A percentile compares a stretch with the other conserved stretches of the same genome.
Evolutionary conservation across 1,140 invertebrate genomes (phyloP).

Genomic region (Archegozetes longisetosus): DNA sequence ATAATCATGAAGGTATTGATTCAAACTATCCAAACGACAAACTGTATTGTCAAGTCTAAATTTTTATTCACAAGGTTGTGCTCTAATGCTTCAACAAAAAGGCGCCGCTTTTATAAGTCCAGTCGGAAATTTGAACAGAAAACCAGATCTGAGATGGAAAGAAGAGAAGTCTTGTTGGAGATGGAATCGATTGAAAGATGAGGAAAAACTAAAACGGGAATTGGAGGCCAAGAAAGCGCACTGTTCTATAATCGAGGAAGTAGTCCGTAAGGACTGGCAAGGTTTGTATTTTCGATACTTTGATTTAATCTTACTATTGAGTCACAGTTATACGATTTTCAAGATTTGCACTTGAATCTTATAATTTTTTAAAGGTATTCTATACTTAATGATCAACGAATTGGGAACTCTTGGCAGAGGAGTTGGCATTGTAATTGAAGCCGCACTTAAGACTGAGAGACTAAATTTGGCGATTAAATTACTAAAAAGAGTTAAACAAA

Average conservation of each 20-base stretch:
- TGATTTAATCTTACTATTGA: too few relatives aligned
- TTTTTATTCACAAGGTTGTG: slow-evolving; percentile 27
- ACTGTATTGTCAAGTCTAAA: slow-evolving; percentile 8
- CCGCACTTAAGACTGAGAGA: slow-evolving; percentile 30
- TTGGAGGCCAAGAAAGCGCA: background rate
- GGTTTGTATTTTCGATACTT: slow-evolving; percentile 15
- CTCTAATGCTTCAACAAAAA: slow-evolving; percentile 32
- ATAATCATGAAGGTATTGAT: slow-evolving; percentile 30
- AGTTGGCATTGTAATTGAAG: slow-evolving; percentile 23
- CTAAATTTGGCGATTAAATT: slow-evolving; percentile 31
- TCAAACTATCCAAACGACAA: background rate
- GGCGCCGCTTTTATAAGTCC: slow-evolving; percentile 22
- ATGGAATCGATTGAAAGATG: background rate
- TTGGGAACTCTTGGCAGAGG: slow-evolving; percentile 21
- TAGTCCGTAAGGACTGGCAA: slow-evolving; percentile 27
- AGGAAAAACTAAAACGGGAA: background rate
- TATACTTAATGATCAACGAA: slow-evolving; percentile 26
- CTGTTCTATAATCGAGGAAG: slow-evolving; percentile 19
- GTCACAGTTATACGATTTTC: background rate
- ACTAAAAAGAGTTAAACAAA: slow-evolving; percentile 24
- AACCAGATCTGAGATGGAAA: background rate
- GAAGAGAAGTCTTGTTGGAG: background rate
- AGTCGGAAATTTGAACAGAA: background rate
- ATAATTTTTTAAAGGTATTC: slow-evolving; percentile 17
- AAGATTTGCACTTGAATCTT: background rate